Evolutionary conservation across 2,888 invertebrate species (phyloP), one percentile per base, ranked within the genome.

Genomic region (Dynastes hyllus): DNA sequence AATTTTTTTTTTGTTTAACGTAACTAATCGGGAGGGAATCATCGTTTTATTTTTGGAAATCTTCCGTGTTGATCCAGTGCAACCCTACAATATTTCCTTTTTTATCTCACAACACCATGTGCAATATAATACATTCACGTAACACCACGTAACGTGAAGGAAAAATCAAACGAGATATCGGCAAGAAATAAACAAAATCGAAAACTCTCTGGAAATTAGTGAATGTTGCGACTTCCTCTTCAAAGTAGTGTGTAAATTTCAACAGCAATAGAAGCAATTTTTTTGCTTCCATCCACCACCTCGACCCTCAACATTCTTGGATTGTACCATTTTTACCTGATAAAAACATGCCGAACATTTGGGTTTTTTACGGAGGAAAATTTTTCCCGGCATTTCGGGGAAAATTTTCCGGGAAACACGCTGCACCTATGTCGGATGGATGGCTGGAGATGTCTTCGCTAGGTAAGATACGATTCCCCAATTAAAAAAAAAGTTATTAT

Each of bases 401-500:
- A 67, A 76, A 76, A 76, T 67, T 67, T 76, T 76, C 67, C 76
- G 53, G 76, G 53, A 27, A 53, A 76, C 22, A 16, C 50, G 76
- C 11, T 37, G 65, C 53, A 45, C 63, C 63, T 16, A 80, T 80
- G 78, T 69, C 80, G 51, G 78, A 85, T 87, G 87, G 86, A 88
- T 88, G 87, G 86, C 85, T 85, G 84, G 86, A 86, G 81, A 89
- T 89, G 89, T 88, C 87, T 82, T 88, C 88, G 82, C 84, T 88
- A 87, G 89, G 89, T 89, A 86, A 87, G 88, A 77, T 6, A 70
- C 50, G 65, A 32, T 65, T 45, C n/a, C 37, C 51, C 29, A 27
- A 70, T 32, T 32, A 16, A 63, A 61, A 37, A 61, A 61, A 27
- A 51, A 53, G 66, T 40, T 65, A 71, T 78, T 78, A 76, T 78